Conservation (phyloP, 2,113 vertebrate genomes). For the Zosterops hypoxanthus region DNA sequence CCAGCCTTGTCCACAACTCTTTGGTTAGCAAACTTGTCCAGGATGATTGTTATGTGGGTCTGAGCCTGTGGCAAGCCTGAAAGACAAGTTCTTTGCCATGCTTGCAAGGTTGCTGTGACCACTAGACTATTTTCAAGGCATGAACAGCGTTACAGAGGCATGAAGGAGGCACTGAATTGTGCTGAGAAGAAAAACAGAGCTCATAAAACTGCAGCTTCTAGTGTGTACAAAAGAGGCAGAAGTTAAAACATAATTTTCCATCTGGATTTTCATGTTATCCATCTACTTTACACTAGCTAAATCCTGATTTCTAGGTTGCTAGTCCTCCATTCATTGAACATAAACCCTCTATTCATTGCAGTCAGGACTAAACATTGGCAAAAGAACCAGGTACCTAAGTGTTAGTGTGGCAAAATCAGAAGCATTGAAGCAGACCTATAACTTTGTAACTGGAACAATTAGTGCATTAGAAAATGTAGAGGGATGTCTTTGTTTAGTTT, state of each 20-base stretch:
- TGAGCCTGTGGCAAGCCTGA: background rate
- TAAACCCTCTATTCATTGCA: background rate
- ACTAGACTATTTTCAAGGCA: background rate
- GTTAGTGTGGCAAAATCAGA: background rate
- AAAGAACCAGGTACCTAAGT: background rate
- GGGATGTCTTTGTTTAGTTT: background rate
- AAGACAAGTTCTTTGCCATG: background rate
- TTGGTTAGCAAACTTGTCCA: background rate
- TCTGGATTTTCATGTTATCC: background rate
- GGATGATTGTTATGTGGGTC: background rate
- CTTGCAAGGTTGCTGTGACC: background rate
- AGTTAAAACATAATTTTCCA: background rate
- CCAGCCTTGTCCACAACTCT: background rate
- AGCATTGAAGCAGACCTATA: background rate
- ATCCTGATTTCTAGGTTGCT: background rate
- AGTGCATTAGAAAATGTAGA: background rate
- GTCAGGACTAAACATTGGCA: background rate
- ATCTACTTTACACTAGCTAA: background rate
- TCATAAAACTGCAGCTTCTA: background rate
- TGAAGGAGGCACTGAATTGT: background rate
- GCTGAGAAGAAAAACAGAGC: background rate
- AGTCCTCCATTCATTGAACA: background rate
- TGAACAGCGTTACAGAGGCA: background rate
- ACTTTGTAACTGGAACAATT: background rate
- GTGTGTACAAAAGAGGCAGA: background rate